A percentile compares a stretch with the other conserved stretches of the same genome.
Evolutionary conservation across 2,113 vertebrate genomes (phyloP).

Genomic region (Microcebus tavaratra): DNA sequence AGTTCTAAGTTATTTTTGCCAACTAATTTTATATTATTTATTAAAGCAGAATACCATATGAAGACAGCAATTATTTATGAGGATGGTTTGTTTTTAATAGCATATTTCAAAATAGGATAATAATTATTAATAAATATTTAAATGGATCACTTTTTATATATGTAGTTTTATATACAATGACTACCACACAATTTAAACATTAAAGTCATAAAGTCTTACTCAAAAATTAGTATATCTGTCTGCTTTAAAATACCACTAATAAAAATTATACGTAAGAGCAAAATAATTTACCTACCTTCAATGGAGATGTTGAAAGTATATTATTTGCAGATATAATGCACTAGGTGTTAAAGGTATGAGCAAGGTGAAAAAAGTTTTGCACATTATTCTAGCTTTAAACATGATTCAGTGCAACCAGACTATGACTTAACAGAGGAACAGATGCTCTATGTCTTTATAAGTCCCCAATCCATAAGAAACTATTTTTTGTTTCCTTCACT

Average conservation of each 20-base stretch:
- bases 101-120: background rate
- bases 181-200: conserved; percentile 55
- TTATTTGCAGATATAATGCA: conserved; percentile 68
- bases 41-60: background rate
- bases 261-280: conserved; percentile 46
- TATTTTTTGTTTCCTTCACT: conserved; percentile 83
- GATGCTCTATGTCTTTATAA: conserved; percentile 87
- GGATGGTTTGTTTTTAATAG: conserved; percentile 31
- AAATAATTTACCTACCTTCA: conserved; percentile 72
- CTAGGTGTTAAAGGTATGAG: conserved; percentile 69
- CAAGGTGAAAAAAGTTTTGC: conserved; percentile 83
- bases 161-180: background rate
- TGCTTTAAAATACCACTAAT: conserved; percentile 56
- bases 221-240: conserved; percentile 14
- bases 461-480: conserved; percentile 87
- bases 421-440: conserved; percentile 85
- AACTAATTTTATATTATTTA: conserved; percentile 36
- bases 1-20: conserved; percentile 36
- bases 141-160: conserved; percentile 55
- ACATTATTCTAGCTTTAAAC: conserved; percentile 83
- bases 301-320: conserved; percentile 62
- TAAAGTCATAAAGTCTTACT: conserved; percentile 31
- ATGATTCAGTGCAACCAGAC: conserved; percentile 86
- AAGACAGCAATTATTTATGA: conserved; percentile 45
- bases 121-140: conserved; percentile 46